Conservation (phyloP, 2,888 invertebrate species). For the Agrotis puta region DNA sequence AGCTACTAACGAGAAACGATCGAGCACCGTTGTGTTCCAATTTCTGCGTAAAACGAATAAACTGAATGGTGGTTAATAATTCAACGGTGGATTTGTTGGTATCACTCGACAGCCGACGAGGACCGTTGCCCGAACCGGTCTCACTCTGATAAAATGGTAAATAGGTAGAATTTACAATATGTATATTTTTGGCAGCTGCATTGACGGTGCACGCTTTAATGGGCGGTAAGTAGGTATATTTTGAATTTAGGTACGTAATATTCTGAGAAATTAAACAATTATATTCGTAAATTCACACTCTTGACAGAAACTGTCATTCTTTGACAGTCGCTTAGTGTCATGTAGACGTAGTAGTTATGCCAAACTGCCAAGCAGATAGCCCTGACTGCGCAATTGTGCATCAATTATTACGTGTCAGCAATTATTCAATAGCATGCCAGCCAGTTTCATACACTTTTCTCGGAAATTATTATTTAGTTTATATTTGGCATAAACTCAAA, state of each 20-base stretch:
- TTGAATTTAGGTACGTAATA: too few relatives aligned
- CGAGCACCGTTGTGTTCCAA: conserved; percentile 37
- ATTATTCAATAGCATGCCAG: not conserved
- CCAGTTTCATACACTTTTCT: not conserved
- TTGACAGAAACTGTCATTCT: not conserved
- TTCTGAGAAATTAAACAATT: not conserved
- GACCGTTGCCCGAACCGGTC: conserved; percentile 56
- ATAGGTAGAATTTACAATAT: not conserved
- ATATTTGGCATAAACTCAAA: conserved; percentile 29
- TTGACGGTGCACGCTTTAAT: not conserved
- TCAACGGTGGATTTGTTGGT: conserved; percentile 57
- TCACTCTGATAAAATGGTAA: conserved; percentile 53
- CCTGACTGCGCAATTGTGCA: not conserved
- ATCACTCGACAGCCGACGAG: conserved; percentile 13
- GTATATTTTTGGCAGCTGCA: not conserved
- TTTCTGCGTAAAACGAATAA: conserved; percentile 53
- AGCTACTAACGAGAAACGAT: conserved; percentile 14
- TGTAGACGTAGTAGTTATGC: too few relatives aligned
- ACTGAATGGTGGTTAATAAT: conserved; percentile 64
- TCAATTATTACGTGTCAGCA: not conserved
- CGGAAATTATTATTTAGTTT: not conserved
- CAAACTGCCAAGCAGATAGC: not conserved
- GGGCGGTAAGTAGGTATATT: not conserved
- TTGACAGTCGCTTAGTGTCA: too few relatives aligned
- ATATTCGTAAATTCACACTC: not conserved